Base-by-base conservation (phyloP, 1,140 invertebrate genomes). In the Parapsyche elsis region DNA sequence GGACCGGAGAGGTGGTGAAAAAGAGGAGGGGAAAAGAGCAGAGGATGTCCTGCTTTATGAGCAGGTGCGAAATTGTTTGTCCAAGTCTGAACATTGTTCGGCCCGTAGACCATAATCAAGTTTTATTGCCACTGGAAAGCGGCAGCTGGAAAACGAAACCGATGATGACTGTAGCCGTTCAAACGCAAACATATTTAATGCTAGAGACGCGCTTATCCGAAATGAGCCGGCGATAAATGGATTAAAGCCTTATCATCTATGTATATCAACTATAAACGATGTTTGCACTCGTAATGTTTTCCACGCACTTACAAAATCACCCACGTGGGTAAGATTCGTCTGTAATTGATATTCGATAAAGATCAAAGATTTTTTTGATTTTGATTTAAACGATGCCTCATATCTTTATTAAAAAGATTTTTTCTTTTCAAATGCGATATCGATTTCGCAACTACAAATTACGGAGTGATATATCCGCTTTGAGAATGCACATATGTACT, bases 31-130 rank as follows among this genome's bases (percentile, higher is more conserved):
- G 45, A 46, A 46, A 7, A 46, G n/a, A 70, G 23, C 16, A 49
- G 44, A 16, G 0, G 24, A 46, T 24, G 1, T 75, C 23, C 46
- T 57, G 73, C 23, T 75, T 75, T 75, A 46, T 46, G 45, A 75
- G 73, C 73, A 75, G 73, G 73, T 75, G 73, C 73, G 45, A 46
- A 75, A 75, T 57, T 75, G 45, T 75, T 75, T 75, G 73, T 57
- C 49, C 73, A 57, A 75, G 46, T 57, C 73, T 57, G 21, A 57
- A 1, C 24, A 44, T 38, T 1, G 19, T 26, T 14, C 21, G 14
- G 23, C 19, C 70, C 24, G 14, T 71, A 61, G 45, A 57, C 73
- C 45, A 30, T 75, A 75, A 75, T 75, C 49, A 75, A 46, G 73
- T 57, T 75, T 75, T 75, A 75, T 75, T 74, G 46, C 71, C 67